Conservation (phyloP, 2,113 vertebrate genomes). For the Neopipo cinnamomea region DNA sequence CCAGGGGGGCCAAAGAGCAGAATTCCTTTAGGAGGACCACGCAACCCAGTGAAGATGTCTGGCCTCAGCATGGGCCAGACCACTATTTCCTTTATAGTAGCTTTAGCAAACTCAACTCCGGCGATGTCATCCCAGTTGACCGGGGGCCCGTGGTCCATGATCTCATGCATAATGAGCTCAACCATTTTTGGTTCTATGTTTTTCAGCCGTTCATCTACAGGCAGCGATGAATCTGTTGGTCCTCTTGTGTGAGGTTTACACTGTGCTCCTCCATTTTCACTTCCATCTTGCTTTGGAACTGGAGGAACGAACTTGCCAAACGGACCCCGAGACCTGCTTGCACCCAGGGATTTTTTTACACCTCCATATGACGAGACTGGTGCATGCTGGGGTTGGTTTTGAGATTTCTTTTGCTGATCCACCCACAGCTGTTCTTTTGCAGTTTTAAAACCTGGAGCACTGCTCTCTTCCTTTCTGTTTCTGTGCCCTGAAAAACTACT, state of each 20-base stretch:
- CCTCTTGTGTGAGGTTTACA: not conserved
- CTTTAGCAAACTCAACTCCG: conserved; percentile 93
- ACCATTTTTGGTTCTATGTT: conserved; percentile 94
- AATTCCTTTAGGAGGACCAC: conserved; percentile 95
- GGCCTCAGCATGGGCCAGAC: conserved; percentile 98
- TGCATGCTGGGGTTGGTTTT: conserved; percentile 70
- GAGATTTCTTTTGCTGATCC: conserved; percentile 86
- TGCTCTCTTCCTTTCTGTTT: conserved; percentile 58
- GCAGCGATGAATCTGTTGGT: not conserved
- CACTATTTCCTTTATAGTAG: conserved; percentile 95
- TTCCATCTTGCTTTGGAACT: conserved; percentile 80
- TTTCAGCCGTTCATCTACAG: conserved; percentile 85
- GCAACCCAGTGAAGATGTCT: conserved; percentile 93
- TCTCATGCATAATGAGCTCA: conserved; percentile 94
- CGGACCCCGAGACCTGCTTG: conserved; percentile 84
- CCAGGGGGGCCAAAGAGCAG: conserved; percentile 94
- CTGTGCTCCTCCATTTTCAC: not conserved
- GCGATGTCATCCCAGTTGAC: conserved; percentile 95
- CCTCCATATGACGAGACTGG: conserved; percentile 48
- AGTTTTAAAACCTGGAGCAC: conserved; percentile 81
- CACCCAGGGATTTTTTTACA: conserved; percentile 89
- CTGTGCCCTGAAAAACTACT: not conserved
- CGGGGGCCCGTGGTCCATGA: conserved; percentile 93
- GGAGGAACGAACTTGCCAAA: conserved; percentile 92
- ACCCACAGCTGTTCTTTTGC: conserved; percentile 87